A percentile compares a stretch with the other conserved stretches of the same genome.
Conservation (phyloP, 2,888 invertebrate species). For the Sialis lutaria region DNA sequence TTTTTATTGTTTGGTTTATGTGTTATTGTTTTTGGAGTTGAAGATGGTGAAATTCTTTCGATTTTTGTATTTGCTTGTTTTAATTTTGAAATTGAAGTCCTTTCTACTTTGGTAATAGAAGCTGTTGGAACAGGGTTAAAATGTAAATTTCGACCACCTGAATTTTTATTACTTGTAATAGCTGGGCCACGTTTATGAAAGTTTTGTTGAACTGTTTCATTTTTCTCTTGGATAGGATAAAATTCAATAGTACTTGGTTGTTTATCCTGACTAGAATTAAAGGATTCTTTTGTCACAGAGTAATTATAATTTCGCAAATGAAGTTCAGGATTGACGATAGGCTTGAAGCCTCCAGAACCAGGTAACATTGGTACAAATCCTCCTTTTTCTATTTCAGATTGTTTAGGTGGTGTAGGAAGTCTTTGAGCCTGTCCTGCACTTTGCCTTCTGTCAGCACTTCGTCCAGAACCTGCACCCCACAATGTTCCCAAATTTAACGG, state of each 20-base stretch:
- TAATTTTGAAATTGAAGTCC: neutral
- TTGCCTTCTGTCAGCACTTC: slow-evolving; percentile 22
- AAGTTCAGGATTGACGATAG: slow-evolving; percentile 33
- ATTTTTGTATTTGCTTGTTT: slow-evolving; percentile 5
- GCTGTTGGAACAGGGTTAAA: no score
- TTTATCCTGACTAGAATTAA: no score
- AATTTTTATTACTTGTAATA: no score
- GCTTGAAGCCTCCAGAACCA: slow-evolving; percentile 55
- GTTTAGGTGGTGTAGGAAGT: slow-evolving; percentile 23
- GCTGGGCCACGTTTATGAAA: no score
- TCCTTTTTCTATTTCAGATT: slow-evolving; percentile 51
- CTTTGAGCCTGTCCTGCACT: slow-evolving; percentile 7
- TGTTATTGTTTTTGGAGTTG: no score
- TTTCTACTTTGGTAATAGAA: neutral
- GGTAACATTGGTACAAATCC: slow-evolving; percentile 64
- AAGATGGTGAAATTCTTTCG: neutral
- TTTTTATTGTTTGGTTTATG: slow-evolving; percentile 3
- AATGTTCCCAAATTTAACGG: slow-evolving; percentile 51
- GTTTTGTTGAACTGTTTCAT: no score
- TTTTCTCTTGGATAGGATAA: no score
- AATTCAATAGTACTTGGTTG: no score
- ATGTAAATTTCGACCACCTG: no score
- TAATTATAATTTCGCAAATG: slow-evolving; percentile 15
- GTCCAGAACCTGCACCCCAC: slow-evolving; percentile 25
- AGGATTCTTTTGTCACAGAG: no score